phyloP scores from a whole-genome alignment of 2,888 invertebrate species.

The Unio delphinus region DNA sequence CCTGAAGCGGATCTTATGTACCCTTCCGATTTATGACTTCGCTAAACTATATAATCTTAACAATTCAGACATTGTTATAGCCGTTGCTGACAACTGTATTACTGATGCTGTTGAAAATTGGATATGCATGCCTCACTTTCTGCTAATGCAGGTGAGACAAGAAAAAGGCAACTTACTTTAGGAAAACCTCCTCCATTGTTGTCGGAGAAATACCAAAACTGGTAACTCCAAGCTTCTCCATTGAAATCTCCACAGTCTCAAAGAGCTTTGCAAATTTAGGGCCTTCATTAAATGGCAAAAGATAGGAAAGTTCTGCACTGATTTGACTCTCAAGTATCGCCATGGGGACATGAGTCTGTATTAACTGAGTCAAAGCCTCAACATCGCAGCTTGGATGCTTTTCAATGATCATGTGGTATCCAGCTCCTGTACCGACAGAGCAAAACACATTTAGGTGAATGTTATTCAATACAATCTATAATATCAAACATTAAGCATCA shows the following conservation, averaged over 20 bases:
- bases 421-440: slow-evolving; percentile 76
- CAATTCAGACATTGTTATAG: too few species aligned
- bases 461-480: too few species aligned
- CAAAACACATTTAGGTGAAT: too few species aligned
- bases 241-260: slow-evolving; percentile 47
- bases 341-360: slow-evolving; percentile 78
- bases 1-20: too few species aligned
- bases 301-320: slow-evolving; percentile 59
- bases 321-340: slow-evolving; percentile 75
- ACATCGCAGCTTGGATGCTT: slow-evolving; percentile 74
- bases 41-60: too few species aligned
- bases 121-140: too few species aligned
- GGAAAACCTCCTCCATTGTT: slow-evolving; percentile 86
- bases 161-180: slow-evolving; percentile 47
- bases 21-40: too few species aligned
- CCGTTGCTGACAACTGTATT: too few species aligned
- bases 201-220: slow-evolving; percentile 89
- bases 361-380: slow-evolving; percentile 75
- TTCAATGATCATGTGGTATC: slow-evolving; percentile 83
- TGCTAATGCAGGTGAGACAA: too few species aligned
- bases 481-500: too few species aligned
- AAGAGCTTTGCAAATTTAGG: slow-evolving; percentile 53
- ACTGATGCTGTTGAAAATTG: too few species aligned
- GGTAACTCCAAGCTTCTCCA: slow-evolving; percentile 77
- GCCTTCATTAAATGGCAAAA: slow-evolving; percentile 56